Conservation (phyloP, 2,797 vertebrate genomes). For the Diplodus sargus region DNA sequence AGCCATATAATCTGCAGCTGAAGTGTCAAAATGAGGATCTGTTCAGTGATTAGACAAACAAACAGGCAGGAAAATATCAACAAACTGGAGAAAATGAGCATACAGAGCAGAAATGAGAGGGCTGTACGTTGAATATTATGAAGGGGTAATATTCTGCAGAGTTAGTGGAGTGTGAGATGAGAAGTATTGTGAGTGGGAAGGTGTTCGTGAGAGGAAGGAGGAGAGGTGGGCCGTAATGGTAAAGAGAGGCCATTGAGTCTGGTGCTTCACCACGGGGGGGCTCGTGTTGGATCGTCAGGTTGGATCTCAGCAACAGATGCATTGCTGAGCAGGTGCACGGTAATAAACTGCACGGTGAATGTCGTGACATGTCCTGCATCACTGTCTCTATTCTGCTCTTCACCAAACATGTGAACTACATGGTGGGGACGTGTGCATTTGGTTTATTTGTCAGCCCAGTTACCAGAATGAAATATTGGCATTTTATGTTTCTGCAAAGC, state of each 20-base stretch:
- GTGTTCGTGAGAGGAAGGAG: slow-evolving; percentile 39
- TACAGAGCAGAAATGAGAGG: slow-evolving; percentile 55
- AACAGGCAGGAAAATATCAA: slow-evolving; percentile 64
- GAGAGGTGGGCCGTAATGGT: slow-evolving; percentile 39
- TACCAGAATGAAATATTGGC: no score
- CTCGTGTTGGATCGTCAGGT: slow-evolving; percentile 37
- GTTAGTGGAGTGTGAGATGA: slow-evolving; percentile 70
- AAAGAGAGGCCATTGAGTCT: slow-evolving; percentile 40
- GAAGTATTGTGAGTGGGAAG: slow-evolving; percentile 53
- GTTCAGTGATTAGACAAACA: slow-evolving; percentile 72
- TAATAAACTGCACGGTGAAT: slow-evolving; percentile 23
- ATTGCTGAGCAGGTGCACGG: slow-evolving; percentile 19
- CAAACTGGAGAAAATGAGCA: slow-evolving; percentile 69
- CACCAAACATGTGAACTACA: slow-evolving; percentile 24
- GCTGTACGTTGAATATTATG: slow-evolving; percentile 56
- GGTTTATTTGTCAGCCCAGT: no score
- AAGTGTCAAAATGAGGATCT: slow-evolving; percentile 67
- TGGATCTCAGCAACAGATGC: slow-evolving; percentile 39
- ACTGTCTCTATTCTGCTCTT: slow-evolving; percentile 4
- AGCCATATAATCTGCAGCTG: slow-evolving; percentile 49
- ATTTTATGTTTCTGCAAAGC: no score
- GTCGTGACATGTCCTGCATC: slow-evolving; percentile 4
- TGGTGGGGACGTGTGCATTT: not conserved
- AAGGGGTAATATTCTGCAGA: slow-evolving; percentile 57
- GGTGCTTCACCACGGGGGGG: slow-evolving; percentile 49